Evolutionary conservation across 1,140 invertebrate genomes (phyloP), one percentile per base, ranked within the genome.

Genomic region (Drosophila nebulosa): DNA sequence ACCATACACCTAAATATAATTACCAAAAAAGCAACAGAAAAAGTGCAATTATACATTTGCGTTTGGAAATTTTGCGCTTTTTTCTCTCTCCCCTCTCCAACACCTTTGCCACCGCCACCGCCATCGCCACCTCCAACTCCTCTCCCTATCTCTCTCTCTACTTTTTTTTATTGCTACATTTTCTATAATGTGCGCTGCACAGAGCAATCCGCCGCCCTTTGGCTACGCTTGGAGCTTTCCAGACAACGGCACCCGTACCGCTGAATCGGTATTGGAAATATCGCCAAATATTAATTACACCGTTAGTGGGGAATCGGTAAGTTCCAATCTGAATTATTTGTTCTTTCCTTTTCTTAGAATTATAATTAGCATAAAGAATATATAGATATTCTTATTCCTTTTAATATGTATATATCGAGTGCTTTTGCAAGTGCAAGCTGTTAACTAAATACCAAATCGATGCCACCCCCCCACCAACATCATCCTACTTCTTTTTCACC

Each of bases 221-320:
- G 90, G 90, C 73, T 91, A 91, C 69, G 74, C 90, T 71, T 91
- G 90, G 90, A 81, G 89, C 50, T 90, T 91, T 68, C 84, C 90
- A 59, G 90, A 91, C 80, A 91, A 91, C 73, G 86, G 80, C 60
- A 81, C 76, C 74, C 81, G 81, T 63, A 76, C 78, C 57, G 74
- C 89, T 58, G 90, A 91, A 68, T 90, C 89, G 52, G 90, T 91
- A 42, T 81, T 91, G 73, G 90, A 91, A 69, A 91, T 91, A 90
- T 90, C 90, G 75, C 89, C 90, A 64, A 91, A 91, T 84, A 91
- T 91, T 65, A 91, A 91, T 70, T 91, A 91, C 63, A 91, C 90
- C 55, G 90, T 91, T 65, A 89, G 90, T 76, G 89, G 90, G 72
- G 90, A 91, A 72, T 89, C 90, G 83, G 90, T 91, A 81, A 91